Evolutionary conservation across 2,113 vertebrate species (phyloP), one percentile per base, ranked within the genome.

Genomic region (Etia nguti): DNA sequence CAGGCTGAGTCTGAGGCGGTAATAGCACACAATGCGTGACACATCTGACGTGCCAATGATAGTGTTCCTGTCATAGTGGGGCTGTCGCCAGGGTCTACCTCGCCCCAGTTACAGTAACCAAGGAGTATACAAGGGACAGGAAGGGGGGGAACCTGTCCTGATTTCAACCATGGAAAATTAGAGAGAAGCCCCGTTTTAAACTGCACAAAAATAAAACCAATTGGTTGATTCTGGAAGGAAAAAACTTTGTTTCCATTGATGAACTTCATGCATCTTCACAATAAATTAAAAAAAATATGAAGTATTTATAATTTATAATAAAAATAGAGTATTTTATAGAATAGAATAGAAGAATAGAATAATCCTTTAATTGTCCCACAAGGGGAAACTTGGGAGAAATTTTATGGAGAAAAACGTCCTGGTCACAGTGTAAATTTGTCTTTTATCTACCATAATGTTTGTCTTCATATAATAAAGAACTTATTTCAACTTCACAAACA

Each of bases 31-130:
- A 90, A 26, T 92, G 73, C 65, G 60, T 90, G 82, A 92, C 89
- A 88, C 92, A 92, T 93, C 65, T 94, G 90, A 93, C 84, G 87
- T 89, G 79, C 85, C 90, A 92, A 93, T 92, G 92, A 93, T 92
- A 92, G 93, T 90, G 88, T 90, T 93, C 29, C 81, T 75, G 89
- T 88, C 77, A 18, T 77, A 80, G 38, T 1, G 55, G 73, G 73
- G 70, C 68, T 65, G 84, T 5, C 8, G 83, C 54, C n/a, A 9
- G 18, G 54, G 81, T 80, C 84, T 84, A 46, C 80, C 83, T 84
- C 29, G 6, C 56, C 83, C 2, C 15, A n/a, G 84, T 34, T 80
- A 84, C 26, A 4, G 86, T 83, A 41, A 48, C 80, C 62, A 11
- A 20, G 86, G 41, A 26, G 10, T 70, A 16, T 52, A 70, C 4